A percentile compares a stretch with the other conserved stretches of the same genome.
Conservation (phyloP, 2,797 vertebrate genomes). For the Luscinia megarhynchos region DNA sequence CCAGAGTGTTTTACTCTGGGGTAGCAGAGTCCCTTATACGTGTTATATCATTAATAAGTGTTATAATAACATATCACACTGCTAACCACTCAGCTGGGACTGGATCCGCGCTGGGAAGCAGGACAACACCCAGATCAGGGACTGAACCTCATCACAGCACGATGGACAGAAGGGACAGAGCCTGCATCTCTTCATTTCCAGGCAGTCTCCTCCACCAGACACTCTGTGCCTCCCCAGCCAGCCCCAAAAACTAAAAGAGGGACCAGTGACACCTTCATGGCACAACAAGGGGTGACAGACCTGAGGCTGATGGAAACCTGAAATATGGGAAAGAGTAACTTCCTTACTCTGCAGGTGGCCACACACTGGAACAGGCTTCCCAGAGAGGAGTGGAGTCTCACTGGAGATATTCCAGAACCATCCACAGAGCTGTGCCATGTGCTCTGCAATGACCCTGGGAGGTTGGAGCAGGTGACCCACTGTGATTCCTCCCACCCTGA, state of each 20-base stretch:
- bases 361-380: not conserved
- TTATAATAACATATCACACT: not conserved
- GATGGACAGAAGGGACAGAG: not conserved
- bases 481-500: not conserved
- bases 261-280: rapidly evolving
- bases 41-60: rapidly evolving
- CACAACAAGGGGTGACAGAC: not conserved
- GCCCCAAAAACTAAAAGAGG: not conserved
- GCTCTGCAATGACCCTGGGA: not conserved
- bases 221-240: rapidly evolving
- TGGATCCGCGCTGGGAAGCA: not conserved
- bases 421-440: rapidly evolving
- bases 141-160: not conserved
- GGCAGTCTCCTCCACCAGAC: not conserved
- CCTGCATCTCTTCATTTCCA: not conserved
- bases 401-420: not conserved
- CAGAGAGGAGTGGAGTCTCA: not conserved
- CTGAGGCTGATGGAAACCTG: not conserved
- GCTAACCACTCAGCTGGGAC: not conserved
- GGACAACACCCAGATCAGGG: rapidly evolving
- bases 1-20: not conserved
- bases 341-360: not conserved
- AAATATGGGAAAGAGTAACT: not conserved
- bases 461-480: not conserved
- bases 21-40: rapidly evolving